Conservation (phyloP, 1,140 invertebrate genomes). For the Aphelenchoides avenae region DNA sequence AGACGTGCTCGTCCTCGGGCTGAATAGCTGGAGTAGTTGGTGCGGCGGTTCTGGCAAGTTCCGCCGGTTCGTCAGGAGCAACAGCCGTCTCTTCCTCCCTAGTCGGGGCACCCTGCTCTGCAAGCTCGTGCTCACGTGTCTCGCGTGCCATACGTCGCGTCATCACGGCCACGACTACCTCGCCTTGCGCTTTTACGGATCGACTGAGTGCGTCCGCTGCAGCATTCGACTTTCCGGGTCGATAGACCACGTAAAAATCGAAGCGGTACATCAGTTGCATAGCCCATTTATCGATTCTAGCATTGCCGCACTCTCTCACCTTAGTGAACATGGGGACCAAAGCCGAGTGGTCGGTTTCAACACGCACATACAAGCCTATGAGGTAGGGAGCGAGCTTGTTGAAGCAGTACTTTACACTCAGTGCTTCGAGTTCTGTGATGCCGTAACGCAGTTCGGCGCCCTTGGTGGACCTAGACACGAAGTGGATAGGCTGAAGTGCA, state of each 20-base stretch:
- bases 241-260: slow-evolving; percentile 7
- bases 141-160: not conserved
- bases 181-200: no score
- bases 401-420: slow-evolving; percentile 12
- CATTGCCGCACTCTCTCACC: not conserved
- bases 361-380: not conserved
- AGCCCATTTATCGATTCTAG: slow-evolving; percentile 16
- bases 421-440: slow-evolving; percentile 20
- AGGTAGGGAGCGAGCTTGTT: slow-evolving; percentile 22
- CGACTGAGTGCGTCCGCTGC: slow-evolving; percentile 10
- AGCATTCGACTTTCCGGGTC: slow-evolving; percentile 14
- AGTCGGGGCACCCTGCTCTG: no score
- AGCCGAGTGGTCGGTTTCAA: slow-evolving; percentile 16
- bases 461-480: not conserved
- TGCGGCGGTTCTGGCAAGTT: not conserved
- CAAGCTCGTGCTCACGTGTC: no score
- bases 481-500: slow-evolving; percentile 17
- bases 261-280: slow-evolving; percentile 7
- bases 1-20: not conserved
- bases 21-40: not conserved
- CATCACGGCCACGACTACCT: no score
- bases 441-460: slow-evolving; percentile 13
- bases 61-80: not conserved
- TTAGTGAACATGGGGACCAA: slow-evolving; percentile 14
- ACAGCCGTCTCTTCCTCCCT: no score